A percentile compares a stretch with the other conserved stretches of the same genome.
phyloP scores from a whole-genome alignment of 2,888 invertebrate genomes.

The Tenthredo scrophulariae region DNA sequence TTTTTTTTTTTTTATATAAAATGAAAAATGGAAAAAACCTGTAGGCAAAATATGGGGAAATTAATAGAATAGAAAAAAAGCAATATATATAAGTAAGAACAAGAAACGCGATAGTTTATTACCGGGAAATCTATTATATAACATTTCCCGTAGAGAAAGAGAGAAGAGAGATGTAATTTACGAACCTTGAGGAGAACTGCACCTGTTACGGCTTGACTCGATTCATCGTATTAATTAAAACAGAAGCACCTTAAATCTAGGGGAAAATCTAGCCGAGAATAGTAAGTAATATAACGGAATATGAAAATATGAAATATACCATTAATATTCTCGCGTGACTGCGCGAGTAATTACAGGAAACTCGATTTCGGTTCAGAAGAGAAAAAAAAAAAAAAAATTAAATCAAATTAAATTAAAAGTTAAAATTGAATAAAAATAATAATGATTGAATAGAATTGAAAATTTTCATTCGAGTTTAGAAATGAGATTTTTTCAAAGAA shows the following conservation, averaged over 20 bases:
- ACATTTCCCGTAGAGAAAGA: background rate
- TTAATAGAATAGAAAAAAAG: background rate
- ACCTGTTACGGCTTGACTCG: conserved; percentile 42
- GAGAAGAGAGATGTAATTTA: conserved; percentile 1
- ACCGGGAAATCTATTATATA: background rate
- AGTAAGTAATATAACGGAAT: background rate
- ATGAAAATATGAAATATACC: background rate
- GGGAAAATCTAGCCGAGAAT: background rate
- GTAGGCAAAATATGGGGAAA: background rate
- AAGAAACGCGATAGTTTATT: background rate
- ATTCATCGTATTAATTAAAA: conserved; percentile 48
- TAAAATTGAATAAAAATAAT: too few relatives aligned
- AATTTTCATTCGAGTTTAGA: too few relatives aligned
- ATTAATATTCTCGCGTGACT: background rate
- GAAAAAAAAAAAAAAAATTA: too few relatives aligned
- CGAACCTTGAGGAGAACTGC: conserved; percentile 15
- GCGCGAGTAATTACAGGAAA: background rate
- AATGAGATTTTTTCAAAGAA: too few relatives aligned
- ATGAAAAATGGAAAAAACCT: background rate
- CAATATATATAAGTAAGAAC: background rate
- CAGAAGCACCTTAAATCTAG: conserved; percentile 23
- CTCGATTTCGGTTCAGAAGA: background rate
- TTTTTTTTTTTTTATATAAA: too few relatives aligned
- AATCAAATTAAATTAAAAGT: too few relatives aligned
- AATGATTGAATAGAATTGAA: too few relatives aligned